phyloP scores from a whole-genome alignment of 2,113 vertebrate species.

The Megaleporinus macrocephalus region DNA sequence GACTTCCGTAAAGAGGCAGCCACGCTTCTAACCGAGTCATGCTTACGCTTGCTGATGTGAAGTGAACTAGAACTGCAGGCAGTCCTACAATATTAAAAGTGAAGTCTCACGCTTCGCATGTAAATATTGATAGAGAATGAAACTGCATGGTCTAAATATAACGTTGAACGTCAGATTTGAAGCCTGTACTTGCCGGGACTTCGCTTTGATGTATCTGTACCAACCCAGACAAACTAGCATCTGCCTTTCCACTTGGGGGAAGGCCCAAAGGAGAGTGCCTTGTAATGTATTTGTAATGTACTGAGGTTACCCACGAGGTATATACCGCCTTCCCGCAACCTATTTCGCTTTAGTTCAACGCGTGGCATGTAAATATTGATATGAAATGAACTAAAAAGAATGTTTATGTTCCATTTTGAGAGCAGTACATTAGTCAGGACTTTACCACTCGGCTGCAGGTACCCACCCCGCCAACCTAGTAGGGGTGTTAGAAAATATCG shows the following conservation, averaged over 20 bases:
- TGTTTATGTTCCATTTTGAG: no score
- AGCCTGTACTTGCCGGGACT: neutral
- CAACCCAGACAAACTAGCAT: neutral
- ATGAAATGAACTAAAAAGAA: no score
- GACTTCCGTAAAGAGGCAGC: neutral
- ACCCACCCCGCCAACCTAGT: no score
- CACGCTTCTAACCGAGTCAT: neutral
- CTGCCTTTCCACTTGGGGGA: neutral
- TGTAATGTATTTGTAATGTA: no score
- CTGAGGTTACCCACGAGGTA: no score
- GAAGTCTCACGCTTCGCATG: neutral
- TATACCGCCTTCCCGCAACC: no score
- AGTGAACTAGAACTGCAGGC: slow-evolving; percentile 1
- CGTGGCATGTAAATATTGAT: no score
- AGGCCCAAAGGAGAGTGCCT: neutral
- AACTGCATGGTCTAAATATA: neutral
- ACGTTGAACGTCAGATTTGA: neutral
- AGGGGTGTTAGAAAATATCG: no score
- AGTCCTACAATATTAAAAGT: neutral
- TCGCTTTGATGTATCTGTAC: neutral
- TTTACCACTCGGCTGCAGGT: no score
- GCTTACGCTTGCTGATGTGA: neutral
- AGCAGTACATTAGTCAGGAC: no score
- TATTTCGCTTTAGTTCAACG: no score
- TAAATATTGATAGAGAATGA: neutral